Base-by-base conservation (phyloP, 2,113 vertebrate genomes). In the Phalacrocorax aristotelis region DNA sequence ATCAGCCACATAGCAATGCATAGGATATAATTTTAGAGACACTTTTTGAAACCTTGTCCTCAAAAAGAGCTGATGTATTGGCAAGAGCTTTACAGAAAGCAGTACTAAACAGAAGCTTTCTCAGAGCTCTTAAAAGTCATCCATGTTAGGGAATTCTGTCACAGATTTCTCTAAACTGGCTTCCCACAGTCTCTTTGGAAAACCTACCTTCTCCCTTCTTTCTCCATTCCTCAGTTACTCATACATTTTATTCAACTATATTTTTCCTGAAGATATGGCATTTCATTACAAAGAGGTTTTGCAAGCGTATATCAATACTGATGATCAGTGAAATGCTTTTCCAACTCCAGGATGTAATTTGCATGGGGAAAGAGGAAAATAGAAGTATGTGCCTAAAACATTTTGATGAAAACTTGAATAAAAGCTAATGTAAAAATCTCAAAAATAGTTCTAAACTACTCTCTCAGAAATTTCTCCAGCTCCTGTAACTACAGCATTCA, bases 311-410 rank as follows among this genome's bases (percentile, higher is more conserved):
- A 34, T 27, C 64, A 77, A 21, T 20, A 70, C 3, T 40, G 15
- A 71, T 54, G 15, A 46, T 17, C 29, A 72, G 5, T 36, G 34
- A 74, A 74, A 74, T 17, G 7, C 2, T 79, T 60, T 91, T 93
- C 26, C 2, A 9, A 15, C 11, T 68, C 54, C 14, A 54, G 7
- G 6, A 57, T 38, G 7, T 32, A 40, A 77, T 42, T 62, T 82
- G 12, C 22, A 61, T 11, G 12, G 15, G 30, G 17, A 25, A 36
- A 21, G 5, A 40, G 6, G 4, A 6, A n/a, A 62, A 76, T 36
- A 26, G 42, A 76, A 8, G 0, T 10, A 21, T 6, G 1, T 11
- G 4, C 22, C 15, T 69, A 11, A 76, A 49, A 8, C 30, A 4
- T 72, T 86, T 57, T 25, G 17, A 48, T 3, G 9, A 85, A 88